phyloP scores from a whole-genome alignment of 2,888 invertebrate genomes.

The Dicycla oo region DNA sequence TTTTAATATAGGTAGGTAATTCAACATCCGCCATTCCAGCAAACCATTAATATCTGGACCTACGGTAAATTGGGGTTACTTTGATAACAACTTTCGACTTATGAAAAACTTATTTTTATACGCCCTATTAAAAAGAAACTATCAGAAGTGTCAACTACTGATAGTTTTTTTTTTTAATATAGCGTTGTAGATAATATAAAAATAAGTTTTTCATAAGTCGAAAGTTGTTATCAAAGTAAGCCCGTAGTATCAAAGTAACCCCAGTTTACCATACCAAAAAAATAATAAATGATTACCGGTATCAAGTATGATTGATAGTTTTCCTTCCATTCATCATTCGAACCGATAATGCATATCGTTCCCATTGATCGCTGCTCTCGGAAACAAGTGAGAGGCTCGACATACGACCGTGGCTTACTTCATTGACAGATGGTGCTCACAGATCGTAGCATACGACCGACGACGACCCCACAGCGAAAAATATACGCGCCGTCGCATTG shows the following conservation, averaged over 20 bases:
- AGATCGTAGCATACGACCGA: slow-evolving; percentile 72
- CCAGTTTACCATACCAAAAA: no score
- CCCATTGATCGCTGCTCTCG: slow-evolving; percentile 65
- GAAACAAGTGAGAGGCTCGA: slow-evolving; percentile 82
- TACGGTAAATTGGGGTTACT: no score
- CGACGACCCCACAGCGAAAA: slow-evolving; percentile 80
- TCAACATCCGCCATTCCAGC: background rate
- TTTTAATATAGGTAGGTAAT: background rate
- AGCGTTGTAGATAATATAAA: no score
- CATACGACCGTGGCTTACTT: slow-evolving; percentile 83
- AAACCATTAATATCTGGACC: slow-evolving; percentile 12
- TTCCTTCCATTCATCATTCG: slow-evolving; percentile 43
- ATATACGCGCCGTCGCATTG: slow-evolving; percentile 77
- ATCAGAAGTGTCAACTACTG: no score
- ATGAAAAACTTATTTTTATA: no score
- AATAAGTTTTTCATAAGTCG: no score
- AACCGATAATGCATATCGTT: slow-evolving; percentile 18
- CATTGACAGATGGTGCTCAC: slow-evolving; percentile 81
- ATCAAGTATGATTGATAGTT: slow-evolving; percentile 46
- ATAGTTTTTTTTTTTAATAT: no score
- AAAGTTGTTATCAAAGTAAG: no score
- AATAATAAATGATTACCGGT: slow-evolving; percentile 29
- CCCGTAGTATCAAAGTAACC: no score
- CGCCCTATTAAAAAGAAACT: no score
- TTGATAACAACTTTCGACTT: no score